Percentiles rank a stretch among this genome's conserved stretches.
phyloP scores from a whole-genome alignment of 30 jellyfish, hydroid and myxozoan species.

The Nemopilema nomurai region DNA sequence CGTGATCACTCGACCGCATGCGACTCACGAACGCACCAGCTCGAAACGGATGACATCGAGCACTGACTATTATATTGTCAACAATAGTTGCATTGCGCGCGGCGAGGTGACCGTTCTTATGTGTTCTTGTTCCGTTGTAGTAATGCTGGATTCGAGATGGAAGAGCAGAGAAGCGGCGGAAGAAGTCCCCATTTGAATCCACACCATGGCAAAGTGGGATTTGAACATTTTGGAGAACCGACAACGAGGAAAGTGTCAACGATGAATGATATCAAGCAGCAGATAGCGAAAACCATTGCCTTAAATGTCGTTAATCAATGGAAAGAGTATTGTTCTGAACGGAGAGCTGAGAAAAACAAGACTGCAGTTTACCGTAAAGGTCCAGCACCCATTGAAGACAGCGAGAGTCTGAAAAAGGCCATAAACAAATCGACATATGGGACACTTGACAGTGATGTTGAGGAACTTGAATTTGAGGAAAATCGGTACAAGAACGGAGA shows the following conservation, averaged over 20 bases:
- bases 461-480: slow-evolving; percentile 95
- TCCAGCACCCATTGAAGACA: slow-evolving; percentile 99
- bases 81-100: not conserved
- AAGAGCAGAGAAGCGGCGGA: slow-evolving; percentile 12
- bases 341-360: slow-evolving; percentile 88
- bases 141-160: slow-evolving; percentile 70
- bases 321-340: slow-evolving; percentile 84
- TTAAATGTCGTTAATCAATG: slow-evolving; percentile 81
- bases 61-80: not conserved
- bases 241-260: slow-evolving; percentile 1
- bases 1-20: not conserved
- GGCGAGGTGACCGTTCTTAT: not conserved
- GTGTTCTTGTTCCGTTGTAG: slow-evolving; percentile 17
- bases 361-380: slow-evolving; percentile 88
- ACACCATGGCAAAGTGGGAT: slow-evolving; percentile 21
- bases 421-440: slow-evolving; percentile 93
- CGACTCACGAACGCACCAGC: not conserved
- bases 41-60: not conserved
- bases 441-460: slow-evolving; percentile 94
- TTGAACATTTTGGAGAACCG: slow-evolving; percentile 12
- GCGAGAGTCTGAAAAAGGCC: slow-evolving; percentile 83
- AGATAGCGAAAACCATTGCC: slow-evolving; percentile 61
- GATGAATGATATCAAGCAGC: slow-evolving; percentile 69
- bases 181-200: not conserved
- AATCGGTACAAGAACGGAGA: slow-evolving; percentile 58